phyloP scores from a whole-genome alignment of 2,888 invertebrate species.

The Thyatira batis region DNA sequence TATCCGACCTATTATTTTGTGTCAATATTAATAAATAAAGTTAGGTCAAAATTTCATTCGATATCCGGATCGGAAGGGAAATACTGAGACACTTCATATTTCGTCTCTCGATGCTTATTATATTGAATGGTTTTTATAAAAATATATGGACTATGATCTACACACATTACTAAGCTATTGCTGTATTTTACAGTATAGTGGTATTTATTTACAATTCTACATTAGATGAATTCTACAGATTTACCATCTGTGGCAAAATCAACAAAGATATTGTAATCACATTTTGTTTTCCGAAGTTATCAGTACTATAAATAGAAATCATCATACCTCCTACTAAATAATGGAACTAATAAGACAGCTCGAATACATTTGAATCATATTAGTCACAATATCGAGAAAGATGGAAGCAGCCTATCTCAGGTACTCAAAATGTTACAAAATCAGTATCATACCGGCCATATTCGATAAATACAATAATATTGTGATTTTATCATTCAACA shows the following conservation, averaged over 20 bases:
- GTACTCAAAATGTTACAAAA: not conserved
- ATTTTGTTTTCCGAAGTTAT: not conserved
- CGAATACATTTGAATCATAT: not conserved
- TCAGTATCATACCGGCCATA: too few species aligned
- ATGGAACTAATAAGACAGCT: too few species aligned
- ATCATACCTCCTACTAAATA: not conserved
- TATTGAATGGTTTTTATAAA: constrained; percentile 1
- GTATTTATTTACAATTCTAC: not conserved
- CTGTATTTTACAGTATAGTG: not conserved
- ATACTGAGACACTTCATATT: not conserved
- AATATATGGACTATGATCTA: not conserved
- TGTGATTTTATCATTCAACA: not conserved
- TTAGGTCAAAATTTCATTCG: too few species aligned
- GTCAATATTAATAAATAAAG: too few species aligned
- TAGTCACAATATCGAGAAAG: not conserved
- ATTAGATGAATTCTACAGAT: not conserved
- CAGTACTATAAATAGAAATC: not conserved
- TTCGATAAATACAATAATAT: too few species aligned
- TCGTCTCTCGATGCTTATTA: not conserved
- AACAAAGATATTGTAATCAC: not conserved
- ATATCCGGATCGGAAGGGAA: too few species aligned
- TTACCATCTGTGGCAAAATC: not conserved
- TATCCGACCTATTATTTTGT: too few species aligned
- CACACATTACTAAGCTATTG: not conserved
- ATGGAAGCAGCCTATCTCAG: not conserved